Evolutionary conservation across 2,888 invertebrate genomes (phyloP).

Genomic region (Periphyllus acericola): DNA sequence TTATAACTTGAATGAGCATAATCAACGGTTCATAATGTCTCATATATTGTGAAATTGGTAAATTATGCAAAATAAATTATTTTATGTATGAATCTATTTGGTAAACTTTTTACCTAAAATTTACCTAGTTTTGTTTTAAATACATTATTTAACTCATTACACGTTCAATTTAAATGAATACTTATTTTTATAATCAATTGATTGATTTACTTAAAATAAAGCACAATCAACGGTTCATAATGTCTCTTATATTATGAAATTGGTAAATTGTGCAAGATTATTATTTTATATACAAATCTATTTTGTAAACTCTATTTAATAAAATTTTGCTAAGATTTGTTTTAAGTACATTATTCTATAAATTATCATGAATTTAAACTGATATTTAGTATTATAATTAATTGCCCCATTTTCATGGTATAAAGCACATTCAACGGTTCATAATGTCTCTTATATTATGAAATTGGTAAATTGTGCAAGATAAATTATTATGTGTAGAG

Average conservation of each 20-base stretch:
- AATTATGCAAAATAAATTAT: constrained; percentile 61
- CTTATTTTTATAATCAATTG: neutral
- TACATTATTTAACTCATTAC: no score
- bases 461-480: constrained; percentile 63
- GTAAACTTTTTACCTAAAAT: neutral
- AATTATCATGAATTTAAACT: no score
- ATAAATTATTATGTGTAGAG: constrained; percentile 36
- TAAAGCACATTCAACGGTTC: constrained; percentile 35
- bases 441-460: constrained; percentile 26
- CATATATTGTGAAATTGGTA: constrained; percentile 62
- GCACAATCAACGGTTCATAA: constrained; percentile 37
- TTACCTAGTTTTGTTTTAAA: constrained; percentile 15
- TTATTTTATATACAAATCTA: neutral
- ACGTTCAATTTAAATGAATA: no score
- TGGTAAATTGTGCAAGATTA: constrained; percentile 63
- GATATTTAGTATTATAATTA: no score
- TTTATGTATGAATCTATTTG: neutral
- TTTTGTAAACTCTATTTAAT: constrained; percentile 5
- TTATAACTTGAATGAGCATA: neutral
- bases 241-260: constrained; percentile 39
- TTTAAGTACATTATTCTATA: neutral
- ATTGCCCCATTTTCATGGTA: neutral
- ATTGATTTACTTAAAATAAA: neutral
- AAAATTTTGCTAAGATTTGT: neutral
- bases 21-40: constrained; percentile 52